Evolutionary conservation across 53 echinoderm and acorn worm species (phyloP).

Genomic region (Temnopleurus reevesii): DNA sequence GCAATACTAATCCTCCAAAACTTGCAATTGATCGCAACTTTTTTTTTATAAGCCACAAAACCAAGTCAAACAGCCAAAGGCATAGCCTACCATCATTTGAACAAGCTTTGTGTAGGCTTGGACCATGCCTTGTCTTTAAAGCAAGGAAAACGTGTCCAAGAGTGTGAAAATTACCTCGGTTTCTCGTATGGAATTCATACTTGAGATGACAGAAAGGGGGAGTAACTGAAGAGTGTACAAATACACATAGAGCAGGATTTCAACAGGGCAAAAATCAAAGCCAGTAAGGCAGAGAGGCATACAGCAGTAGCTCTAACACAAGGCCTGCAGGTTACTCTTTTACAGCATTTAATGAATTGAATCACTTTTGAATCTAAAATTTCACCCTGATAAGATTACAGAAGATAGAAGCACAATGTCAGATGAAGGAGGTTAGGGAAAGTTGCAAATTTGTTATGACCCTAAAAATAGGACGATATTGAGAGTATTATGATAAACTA

Average conservation of each 20-base stretch:
- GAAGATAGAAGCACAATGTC: background rate
- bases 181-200: background rate
- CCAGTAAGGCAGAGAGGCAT: background rate
- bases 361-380: too few species aligned
- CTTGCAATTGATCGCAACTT: too few species aligned
- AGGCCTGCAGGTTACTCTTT: background rate
- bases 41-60: too few species aligned
- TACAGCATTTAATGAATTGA: background rate
- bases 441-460: too few species aligned
- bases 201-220: constrained; percentile 13
- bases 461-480: background rate
- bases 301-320: background rate
- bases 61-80: too few species aligned
- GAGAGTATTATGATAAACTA: too few species aligned
- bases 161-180: background rate
- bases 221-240: background rate
- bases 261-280: background rate
- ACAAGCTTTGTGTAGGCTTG: too few species aligned
- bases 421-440: background rate
- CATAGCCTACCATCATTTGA: too few species aligned
- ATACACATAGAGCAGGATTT: background rate
- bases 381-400: too few species aligned
- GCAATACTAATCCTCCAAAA: too few species aligned
- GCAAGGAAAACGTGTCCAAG: background rate
- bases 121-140: too few species aligned